Conservation (phyloP, 2,797 vertebrate species). For the Myiotriccus ornatus region DNA sequence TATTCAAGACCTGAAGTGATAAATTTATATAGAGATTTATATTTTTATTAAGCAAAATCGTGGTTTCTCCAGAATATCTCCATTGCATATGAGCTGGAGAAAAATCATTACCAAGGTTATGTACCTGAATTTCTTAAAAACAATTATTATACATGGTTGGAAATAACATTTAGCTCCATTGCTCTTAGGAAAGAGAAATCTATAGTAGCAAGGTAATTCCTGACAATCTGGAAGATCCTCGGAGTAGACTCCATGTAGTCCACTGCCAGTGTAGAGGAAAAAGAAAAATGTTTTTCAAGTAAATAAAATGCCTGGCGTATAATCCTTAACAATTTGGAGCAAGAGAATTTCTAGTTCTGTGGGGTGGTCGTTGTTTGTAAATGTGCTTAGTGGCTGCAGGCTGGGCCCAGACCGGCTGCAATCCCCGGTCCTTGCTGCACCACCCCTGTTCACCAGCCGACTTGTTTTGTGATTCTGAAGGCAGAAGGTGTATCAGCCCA, state of each 20-base stretch:
- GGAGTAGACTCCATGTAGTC: not conserved
- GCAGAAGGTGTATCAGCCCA: not conserved
- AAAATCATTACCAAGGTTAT: not conserved
- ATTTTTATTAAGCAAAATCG: constrained; percentile 20
- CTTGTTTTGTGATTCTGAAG: not conserved
- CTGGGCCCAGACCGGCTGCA: rapidly evolving
- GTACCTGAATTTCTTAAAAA: not conserved
- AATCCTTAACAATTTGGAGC: not conserved
- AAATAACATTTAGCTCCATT: not conserved
- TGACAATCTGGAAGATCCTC: not conserved
- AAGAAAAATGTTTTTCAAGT: not conserved
- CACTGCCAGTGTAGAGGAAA: not conserved
- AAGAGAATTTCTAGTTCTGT: not conserved
- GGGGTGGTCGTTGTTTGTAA: not conserved
- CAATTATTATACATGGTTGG: not conserved
- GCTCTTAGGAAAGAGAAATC: not conserved
- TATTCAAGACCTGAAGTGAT: constrained; percentile 2
- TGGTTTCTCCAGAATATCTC: not conserved
- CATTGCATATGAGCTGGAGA: not conserved
- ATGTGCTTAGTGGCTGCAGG: not conserved
- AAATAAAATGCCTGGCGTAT: not conserved
- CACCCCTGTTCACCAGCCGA: not conserved
- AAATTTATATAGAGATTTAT: not conserved
- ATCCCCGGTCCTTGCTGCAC: not conserved
- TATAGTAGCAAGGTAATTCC: not conserved